phyloP scores from a whole-genome alignment of 92 coral and sea anemone species.

The Parazoanthus darwini region DNA sequence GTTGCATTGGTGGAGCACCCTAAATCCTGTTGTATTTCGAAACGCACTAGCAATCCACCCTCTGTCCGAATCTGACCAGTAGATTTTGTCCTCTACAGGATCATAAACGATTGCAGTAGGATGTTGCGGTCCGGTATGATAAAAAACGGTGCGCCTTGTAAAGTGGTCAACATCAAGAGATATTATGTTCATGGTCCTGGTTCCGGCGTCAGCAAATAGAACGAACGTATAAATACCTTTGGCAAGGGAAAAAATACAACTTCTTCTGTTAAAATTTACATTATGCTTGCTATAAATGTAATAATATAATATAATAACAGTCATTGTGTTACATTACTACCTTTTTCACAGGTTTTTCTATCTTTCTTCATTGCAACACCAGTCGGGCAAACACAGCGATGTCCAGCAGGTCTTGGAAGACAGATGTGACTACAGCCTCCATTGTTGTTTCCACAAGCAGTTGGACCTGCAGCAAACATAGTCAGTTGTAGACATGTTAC shows the following conservation, averaged over 20 bases:
- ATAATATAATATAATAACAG: background rate
- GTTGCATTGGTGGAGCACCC: slow-evolving; percentile 24
- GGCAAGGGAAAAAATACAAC: background rate
- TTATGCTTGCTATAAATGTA: background rate
- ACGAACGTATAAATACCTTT: slow-evolving; percentile 48
- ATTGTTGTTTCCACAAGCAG: slow-evolving; percentile 35
- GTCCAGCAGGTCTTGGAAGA: slow-evolving; percentile 26
- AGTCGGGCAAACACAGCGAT: slow-evolving; percentile 33
- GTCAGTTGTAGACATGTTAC: no score
- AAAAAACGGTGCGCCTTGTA: slow-evolving; percentile 1
- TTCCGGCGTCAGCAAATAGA: slow-evolving; percentile 49
- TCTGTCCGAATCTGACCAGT: slow-evolving; percentile 47
- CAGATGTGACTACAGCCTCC: slow-evolving; percentile 49
- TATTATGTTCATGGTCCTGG: slow-evolving; percentile 39
- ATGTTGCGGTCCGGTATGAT: slow-evolving; percentile 35
- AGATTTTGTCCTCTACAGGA: slow-evolving; percentile 48
- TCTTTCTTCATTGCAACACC: slow-evolving; percentile 21
- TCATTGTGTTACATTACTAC: background rate
- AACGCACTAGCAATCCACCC: slow-evolving; percentile 36
- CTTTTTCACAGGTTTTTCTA: slow-evolving; percentile 24
- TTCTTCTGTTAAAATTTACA: background rate
- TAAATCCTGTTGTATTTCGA: background rate
- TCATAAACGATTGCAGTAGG: slow-evolving; percentile 51
- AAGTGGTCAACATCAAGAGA: slow-evolving; percentile 51
- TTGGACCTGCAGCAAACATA: background rate